Conservation (phyloP, 2,888 invertebrate genomes). For the Aspidiotus destructor region DNA sequence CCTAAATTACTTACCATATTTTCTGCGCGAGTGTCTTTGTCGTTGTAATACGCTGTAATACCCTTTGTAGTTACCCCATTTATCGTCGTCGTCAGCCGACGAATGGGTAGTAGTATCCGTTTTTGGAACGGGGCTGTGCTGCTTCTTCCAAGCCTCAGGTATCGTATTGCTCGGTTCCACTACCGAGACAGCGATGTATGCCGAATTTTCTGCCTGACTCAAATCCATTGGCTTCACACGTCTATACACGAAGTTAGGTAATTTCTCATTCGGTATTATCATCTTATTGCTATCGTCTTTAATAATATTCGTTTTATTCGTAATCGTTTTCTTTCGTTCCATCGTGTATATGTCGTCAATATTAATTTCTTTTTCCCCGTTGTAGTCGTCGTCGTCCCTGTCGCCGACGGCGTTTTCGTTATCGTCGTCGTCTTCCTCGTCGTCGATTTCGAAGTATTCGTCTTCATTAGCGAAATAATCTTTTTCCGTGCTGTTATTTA, state of each 20-base stretch:
- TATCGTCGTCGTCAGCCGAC: too few species aligned
- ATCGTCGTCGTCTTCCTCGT: background rate
- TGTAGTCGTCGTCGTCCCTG: background rate
- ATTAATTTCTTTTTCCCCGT: background rate
- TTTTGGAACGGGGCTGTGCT: too few species aligned
- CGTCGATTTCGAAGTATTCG: background rate
- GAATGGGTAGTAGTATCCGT: too few species aligned
- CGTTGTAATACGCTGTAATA: too few species aligned
- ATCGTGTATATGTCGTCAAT: background rate
- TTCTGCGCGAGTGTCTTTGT: too few species aligned
- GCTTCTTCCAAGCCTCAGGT: too few species aligned
- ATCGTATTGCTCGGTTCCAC: background rate
- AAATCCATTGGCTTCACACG: background rate
- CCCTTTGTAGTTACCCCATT: too few species aligned
- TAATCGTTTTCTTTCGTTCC: background rate
- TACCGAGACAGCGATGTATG: background rate
- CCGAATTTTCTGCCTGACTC: background rate
- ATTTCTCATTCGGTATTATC: slow-evolving; percentile 2
- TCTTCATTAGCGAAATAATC: background rate
- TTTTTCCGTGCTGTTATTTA: background rate
- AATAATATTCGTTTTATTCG: background rate
- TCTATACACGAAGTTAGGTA: slow-evolving; percentile 2
- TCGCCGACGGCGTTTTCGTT: background rate
- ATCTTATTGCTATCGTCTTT: background rate
- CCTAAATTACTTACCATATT: too few species aligned